A percentile compares a stretch with the other conserved stretches of the same genome.
Conservation (phyloP, 1,140 invertebrate genomes). For the Apis mellifera region DNA sequence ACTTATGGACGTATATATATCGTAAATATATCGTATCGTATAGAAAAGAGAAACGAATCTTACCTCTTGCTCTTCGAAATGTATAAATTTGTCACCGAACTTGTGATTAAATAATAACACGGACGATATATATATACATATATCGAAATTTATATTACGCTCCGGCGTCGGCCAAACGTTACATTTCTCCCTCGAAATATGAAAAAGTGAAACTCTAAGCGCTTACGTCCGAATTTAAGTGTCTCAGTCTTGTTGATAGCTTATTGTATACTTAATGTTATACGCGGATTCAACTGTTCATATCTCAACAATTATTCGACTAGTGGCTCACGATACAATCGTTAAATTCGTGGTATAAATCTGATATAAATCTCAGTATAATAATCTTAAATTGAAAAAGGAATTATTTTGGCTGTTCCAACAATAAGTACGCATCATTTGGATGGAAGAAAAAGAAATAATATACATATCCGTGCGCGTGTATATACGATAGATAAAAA, state of each 20-base stretch:
- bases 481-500: too few relatives aligned
- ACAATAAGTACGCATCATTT: background rate
- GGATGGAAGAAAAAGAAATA: too few relatives aligned
- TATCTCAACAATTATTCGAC: slow-evolving; percentile 19
- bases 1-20: too few relatives aligned
- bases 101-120: too few relatives aligned
- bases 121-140: too few relatives aligned
- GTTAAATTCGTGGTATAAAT: background rate
- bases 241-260: background rate
- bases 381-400: background rate
- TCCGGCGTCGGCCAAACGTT: background rate
- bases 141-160: too few relatives aligned
- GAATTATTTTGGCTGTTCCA: background rate
- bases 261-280: background rate
- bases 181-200: background rate
- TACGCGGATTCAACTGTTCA: background rate
- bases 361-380: background rate
- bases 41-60: too few relatives aligned
- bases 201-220: background rate
- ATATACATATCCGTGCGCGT: too few relatives aligned
- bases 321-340: background rate
- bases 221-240: slow-evolving; percentile 11
- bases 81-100: too few relatives aligned
- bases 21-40: too few relatives aligned
- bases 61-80: too few relatives aligned